Evolutionary conservation across 2,888 invertebrate species (phyloP), one percentile per base, ranked within the genome.

Genomic region (Cotesia congregata): DNA sequence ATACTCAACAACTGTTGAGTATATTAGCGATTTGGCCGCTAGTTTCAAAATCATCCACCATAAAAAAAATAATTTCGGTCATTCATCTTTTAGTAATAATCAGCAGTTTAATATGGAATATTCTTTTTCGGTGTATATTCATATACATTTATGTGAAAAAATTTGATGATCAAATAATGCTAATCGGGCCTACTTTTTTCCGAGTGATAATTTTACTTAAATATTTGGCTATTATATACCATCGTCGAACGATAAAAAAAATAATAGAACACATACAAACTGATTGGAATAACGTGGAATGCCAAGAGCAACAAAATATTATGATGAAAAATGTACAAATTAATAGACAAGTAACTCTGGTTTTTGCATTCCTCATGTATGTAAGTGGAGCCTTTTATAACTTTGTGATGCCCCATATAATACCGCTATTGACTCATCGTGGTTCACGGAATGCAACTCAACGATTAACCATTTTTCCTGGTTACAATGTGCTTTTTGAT

Each of bases 401-500:
- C 67, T 30, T 74, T 59, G 41, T 75, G 69, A 68, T 79, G 40
- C 79, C 78, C 9, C 38, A 79, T 7, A 65, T 64, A 5, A 30
- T 50, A 50, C 50, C 50, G 7, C 12, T 50, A 50, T 12, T 50
- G 12, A 50, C 6, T 50, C 50, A 50, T 50, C 50, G 50, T 7
- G 50, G 50, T 50, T 50, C 50, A 50, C 2, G 50, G 4, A 50
- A 50, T 50, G 4, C 12, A 12, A 12, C 50, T 9, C 12, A 15
- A 7, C 69, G 78, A 64, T 70, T 72, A 1, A 30, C 78, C 12
- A 73, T 70, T 17, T 77, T 72, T 76, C 50, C 81, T 5, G 82
- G 82, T 3, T 82, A 79, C 41, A 81, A 85, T 15, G 72, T 72
- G 0, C 74, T 81, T 30, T 78, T 84, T 61, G 68, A 85, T 67